Evolutionary conservation across 2,888 invertebrate genomes (phyloP).

Genomic region (Lepidocyrtinus sp.): DNA sequence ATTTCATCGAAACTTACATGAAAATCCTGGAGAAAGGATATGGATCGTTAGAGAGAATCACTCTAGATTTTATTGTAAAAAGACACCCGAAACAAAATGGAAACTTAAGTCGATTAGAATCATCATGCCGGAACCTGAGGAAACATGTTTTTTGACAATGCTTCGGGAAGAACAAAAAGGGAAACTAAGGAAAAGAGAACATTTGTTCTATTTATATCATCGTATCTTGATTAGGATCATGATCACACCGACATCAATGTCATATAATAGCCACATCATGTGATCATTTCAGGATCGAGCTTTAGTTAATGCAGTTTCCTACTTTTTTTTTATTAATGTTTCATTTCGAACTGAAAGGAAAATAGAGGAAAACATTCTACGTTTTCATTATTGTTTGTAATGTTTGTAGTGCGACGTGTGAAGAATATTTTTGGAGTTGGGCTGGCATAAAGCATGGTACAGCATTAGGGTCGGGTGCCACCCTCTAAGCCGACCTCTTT

Average conservation of each 20-base stretch:
- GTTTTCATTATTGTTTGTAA: constrained; percentile 7
- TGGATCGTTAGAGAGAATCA: constrained; percentile 11
- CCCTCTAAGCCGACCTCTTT: constrained; percentile 59
- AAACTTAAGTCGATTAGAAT: constrained; percentile 45
- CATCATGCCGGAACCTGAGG: background rate
- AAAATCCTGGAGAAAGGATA: constrained; percentile 6
- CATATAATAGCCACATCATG: constrained; percentile 18
- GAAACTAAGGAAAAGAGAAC: background rate
- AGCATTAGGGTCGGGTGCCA: constrained; percentile 49
- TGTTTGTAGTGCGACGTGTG: constrained; percentile 15
- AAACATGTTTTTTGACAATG: constrained; percentile 3
- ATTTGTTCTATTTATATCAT: constrained; percentile 18
- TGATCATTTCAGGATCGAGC: constrained; percentile 14
- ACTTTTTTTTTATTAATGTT: constrained; percentile 8
- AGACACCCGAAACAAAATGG: constrained; percentile 18
- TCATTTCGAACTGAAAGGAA: background rate
- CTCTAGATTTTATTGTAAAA: constrained; percentile 2
- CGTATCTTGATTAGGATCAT: constrained; percentile 10
- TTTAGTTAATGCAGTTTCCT: background rate
- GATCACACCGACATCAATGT: constrained; percentile 10
- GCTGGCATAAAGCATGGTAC: too few relatives aligned
- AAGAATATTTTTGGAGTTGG: constrained; percentile 6
- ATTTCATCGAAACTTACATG: constrained; percentile 1
- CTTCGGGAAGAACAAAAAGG: background rate
- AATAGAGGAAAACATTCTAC: background rate